These are phyloP conservation scores for Ptilodon capucinus DNA, from an alignment of 2,888 invertebrate species.

Conservation along the genomic window DNA sequence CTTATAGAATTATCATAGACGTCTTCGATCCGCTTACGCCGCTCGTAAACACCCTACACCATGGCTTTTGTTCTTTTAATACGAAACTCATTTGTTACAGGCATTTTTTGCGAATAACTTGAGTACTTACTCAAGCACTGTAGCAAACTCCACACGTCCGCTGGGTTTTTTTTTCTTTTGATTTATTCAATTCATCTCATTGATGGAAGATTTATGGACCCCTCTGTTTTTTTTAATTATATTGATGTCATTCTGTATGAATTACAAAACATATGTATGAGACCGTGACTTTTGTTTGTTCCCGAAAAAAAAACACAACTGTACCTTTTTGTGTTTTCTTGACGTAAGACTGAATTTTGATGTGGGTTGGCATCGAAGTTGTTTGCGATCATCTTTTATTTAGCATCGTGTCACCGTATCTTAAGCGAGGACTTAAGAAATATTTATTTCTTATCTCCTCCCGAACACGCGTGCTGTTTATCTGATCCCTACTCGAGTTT, in stretches of 20 bases:
- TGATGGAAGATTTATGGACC: slow-evolving; percentile 29
- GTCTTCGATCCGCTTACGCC: slow-evolving; percentile 41
- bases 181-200: slow-evolving; percentile 8
- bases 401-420: slow-evolving; percentile 51
- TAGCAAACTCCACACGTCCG: neutral
- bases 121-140: too few relatives aligned
- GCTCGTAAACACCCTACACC: slow-evolving; percentile 30
- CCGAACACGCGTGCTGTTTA: slow-evolving; percentile 28
- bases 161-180: slow-evolving; percentile 5
- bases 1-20: slow-evolving; percentile 58
- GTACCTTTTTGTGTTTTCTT: slow-evolving; percentile 49
- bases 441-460: slow-evolving; percentile 38
- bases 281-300: slow-evolving; percentile 37
- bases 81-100: slow-evolving; percentile 10
- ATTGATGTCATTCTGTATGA: slow-evolving; percentile 36
- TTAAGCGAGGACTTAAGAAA: slow-evolving; percentile 51
- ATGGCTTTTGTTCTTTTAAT: slow-evolving; percentile 32
- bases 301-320: slow-evolving; percentile 45
- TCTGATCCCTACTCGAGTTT: slow-evolving; percentile 35
- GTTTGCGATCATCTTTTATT: slow-evolving; percentile 47
- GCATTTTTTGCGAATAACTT: too few relatives aligned
- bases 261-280: slow-evolving; percentile 53
- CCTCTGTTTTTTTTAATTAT: slow-evolving; percentile 16
- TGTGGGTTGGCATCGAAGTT: slow-evolving; percentile 61
- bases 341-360: slow-evolving; percentile 55